Conservation (phyloP, 2,113 vertebrate species). For the Phaethon lepturus region DNA sequence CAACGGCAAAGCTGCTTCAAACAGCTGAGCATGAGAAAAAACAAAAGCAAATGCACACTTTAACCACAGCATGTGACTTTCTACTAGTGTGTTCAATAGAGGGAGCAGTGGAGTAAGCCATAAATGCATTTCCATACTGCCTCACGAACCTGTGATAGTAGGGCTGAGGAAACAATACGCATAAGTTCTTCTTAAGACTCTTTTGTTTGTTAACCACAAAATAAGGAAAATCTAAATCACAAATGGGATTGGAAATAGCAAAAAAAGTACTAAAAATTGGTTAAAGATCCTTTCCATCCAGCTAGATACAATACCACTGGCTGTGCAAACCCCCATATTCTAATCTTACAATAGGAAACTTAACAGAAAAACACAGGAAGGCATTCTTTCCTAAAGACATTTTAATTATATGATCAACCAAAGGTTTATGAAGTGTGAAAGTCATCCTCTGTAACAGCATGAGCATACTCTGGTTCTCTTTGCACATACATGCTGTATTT, state of each 20-base stretch:
- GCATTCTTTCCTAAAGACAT: neutral
- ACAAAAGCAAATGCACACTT: neutral
- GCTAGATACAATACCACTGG: neutral
- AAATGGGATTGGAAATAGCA: neutral
- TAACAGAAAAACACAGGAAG: neutral
- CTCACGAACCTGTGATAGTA: neutral
- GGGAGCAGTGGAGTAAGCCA: neutral
- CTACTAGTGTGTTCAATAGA: neutral
- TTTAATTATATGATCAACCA: neutral
- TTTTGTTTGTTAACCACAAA: neutral
- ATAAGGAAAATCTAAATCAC: neutral
- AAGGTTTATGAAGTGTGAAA: neutral
- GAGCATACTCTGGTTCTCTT: neutral
- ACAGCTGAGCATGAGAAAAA: neutral
- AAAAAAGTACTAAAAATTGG: neutral
- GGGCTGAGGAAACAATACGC: neutral
- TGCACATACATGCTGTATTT: neutral
- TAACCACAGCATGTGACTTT: neutral
- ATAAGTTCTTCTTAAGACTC: neutral
- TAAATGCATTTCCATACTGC: neutral
- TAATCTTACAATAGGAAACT: neutral
- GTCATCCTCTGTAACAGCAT: neutral
- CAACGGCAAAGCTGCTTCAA: neutral
- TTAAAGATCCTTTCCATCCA: neutral
- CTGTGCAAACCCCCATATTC: neutral